A percentile compares a stretch with the other conserved stretches of the same genome.
phyloP scores from a whole-genome alignment of 2,797 vertebrate genomes.

The Galaxias olidus region DNA sequence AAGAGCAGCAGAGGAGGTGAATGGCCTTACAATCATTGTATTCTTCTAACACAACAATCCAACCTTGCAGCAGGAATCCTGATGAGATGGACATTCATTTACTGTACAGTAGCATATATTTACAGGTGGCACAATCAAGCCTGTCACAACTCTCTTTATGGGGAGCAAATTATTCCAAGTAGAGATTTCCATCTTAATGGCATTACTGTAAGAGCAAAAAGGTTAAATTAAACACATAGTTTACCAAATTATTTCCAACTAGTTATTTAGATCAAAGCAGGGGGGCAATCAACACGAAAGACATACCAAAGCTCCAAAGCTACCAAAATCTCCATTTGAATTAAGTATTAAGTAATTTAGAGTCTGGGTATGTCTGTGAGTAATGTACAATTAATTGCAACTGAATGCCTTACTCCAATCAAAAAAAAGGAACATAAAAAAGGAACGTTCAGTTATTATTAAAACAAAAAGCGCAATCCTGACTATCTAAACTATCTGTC shows the following conservation, averaged over 20 bases:
- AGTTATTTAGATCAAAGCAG: conserved; percentile 61
- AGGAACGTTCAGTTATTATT: too few relatives aligned
- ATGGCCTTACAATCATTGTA: conserved; percentile 44
- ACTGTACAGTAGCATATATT: conserved; percentile 32
- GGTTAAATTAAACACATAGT: conserved; percentile 43
- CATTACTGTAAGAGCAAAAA: conserved; percentile 38
- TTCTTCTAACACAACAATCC: conserved; percentile 31
- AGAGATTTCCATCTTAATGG: conserved; percentile 41
- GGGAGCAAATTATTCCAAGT: conserved; percentile 48
- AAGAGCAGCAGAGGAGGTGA: conserved; percentile 26
- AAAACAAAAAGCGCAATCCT: too few relatives aligned
- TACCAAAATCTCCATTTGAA: too few relatives aligned
- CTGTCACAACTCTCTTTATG: conserved; percentile 31
- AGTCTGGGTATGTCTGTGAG: too few relatives aligned
- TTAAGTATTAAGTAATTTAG: too few relatives aligned
- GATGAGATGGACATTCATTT: conserved; percentile 53
- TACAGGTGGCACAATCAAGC: conserved; percentile 37
- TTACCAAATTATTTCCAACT: conserved; percentile 43
- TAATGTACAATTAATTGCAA: too few relatives aligned
- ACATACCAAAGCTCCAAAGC: too few relatives aligned
- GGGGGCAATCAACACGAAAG: conserved; percentile 46
- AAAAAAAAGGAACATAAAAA: too few relatives aligned
- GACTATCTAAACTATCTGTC: too few relatives aligned
- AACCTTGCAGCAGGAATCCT: conserved; percentile 23
- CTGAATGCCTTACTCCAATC: too few relatives aligned